These are phyloP conservation scores for Sitta carolinensis DNA, from an alignment of 2,797 vertebrate genomes.

Conservation along the genomic window DNA sequence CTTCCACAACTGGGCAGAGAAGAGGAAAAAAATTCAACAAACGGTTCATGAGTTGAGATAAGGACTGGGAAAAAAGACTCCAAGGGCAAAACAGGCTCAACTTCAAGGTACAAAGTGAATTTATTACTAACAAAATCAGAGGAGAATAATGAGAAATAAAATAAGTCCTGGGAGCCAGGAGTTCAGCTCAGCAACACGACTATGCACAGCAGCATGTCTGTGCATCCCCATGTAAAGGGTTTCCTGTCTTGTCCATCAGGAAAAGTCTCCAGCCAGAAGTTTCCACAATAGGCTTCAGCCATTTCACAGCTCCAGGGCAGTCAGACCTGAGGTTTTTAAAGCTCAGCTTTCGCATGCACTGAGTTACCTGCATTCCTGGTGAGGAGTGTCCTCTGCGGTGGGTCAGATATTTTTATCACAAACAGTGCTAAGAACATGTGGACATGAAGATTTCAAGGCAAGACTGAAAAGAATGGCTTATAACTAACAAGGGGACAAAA, in stretches of 20 bases:
- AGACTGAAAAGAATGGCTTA: not conserved
- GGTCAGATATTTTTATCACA: not conserved
- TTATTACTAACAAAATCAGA: not conserved
- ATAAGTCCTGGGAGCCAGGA: not conserved
- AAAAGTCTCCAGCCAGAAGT: not conserved
- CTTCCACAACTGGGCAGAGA: not conserved
- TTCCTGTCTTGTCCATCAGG: not conserved
- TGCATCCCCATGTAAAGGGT: not conserved
- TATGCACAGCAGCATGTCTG: not conserved
- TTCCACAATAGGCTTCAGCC: not conserved
- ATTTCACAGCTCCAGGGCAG: not conserved
- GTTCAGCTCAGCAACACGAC: not conserved
- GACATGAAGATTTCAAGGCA: not conserved
- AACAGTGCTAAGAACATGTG: not conserved
- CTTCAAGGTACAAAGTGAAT: not conserved
- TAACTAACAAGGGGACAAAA: not conserved
- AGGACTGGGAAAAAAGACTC: not conserved
- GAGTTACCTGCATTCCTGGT: not conserved
- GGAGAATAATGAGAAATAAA: not conserved
- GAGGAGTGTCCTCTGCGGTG: not conserved
- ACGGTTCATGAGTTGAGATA: not conserved
- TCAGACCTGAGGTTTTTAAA: not conserved
- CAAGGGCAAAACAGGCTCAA: not conserved
- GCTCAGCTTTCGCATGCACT: not conserved
- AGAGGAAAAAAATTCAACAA: not conserved